phyloP scores from a whole-genome alignment of 2,888 invertebrate species.

The Acronicta psi region DNA sequence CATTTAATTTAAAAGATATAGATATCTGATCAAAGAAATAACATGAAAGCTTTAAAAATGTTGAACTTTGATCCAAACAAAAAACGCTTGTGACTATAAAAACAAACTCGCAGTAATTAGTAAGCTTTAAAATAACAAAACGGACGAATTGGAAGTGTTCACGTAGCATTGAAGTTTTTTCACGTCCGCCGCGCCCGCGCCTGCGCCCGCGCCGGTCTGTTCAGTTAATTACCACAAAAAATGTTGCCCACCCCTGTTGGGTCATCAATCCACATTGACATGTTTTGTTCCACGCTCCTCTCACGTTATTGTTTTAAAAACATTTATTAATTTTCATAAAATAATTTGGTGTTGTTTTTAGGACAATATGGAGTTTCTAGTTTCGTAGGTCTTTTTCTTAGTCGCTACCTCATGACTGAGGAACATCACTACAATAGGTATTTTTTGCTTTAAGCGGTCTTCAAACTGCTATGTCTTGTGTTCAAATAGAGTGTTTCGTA shows the following conservation, averaged over 20 bases:
- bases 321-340: slow-evolving; percentile 3
- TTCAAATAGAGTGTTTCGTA: too few relatives aligned
- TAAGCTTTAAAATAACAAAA: slow-evolving; percentile 56
- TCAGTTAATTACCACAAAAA: slow-evolving; percentile 83
- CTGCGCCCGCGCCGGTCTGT: slow-evolving; percentile 40
- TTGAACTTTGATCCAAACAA: neutral
- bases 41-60: neutral
- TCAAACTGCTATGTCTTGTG: too few relatives aligned
- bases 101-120: slow-evolving; percentile 51
- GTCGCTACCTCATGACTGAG: too few relatives aligned
- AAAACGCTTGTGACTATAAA: neutral
- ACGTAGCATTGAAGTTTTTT: slow-evolving; percentile 53
- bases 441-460: too few relatives aligned
- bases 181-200: slow-evolving; percentile 41
- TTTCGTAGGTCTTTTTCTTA: too few relatives aligned
- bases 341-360: too few relatives aligned
- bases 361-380: too few relatives aligned
- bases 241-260: slow-evolving; percentile 77
- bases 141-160: slow-evolving; percentile 43
- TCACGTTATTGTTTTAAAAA: slow-evolving; percentile 56
- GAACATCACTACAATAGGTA: too few relatives aligned
- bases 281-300: slow-evolving; percentile 61
- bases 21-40: too few relatives aligned
- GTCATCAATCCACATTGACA: slow-evolving; percentile 84
- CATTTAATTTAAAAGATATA: too few relatives aligned